Conservation (phyloP, 2,888 invertebrate species). For the Herminia tarsipennalis region DNA sequence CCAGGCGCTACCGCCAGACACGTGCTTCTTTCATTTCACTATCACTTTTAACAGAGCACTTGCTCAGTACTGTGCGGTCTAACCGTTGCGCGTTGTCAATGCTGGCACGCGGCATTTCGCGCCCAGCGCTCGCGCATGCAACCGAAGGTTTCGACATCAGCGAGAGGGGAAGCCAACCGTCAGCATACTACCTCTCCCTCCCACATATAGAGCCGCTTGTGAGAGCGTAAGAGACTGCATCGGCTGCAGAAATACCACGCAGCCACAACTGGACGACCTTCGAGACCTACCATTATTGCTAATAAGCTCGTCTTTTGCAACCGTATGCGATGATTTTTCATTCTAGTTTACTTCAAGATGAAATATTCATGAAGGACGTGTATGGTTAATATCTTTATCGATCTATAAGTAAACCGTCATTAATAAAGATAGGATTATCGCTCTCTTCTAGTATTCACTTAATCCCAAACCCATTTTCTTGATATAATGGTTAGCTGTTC, state of each 20-base stretch:
- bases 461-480: constrained; percentile 6
- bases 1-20: constrained; percentile 21
- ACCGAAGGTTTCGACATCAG: constrained; percentile 74
- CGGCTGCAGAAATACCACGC: constrained; percentile 52
- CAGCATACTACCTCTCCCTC: constrained; percentile 61
- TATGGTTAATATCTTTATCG: constrained; percentile 15
- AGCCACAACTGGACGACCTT: constrained; percentile 75
- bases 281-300: constrained; percentile 77
- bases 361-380: constrained; percentile 21
- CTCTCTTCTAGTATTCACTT: constrained; percentile 6
- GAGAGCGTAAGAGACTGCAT: constrained; percentile 50
- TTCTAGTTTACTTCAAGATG: constrained; percentile 61
- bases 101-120: constrained; percentile 50
- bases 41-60: constrained; percentile 69
- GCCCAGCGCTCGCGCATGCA: constrained; percentile 66
- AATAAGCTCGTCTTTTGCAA: constrained; percentile 78
- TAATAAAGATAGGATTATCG: background rate
- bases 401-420: background rate
- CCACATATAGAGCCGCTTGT: constrained; percentile 37
- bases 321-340: constrained; percentile 59
- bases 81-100: constrained; percentile 54
- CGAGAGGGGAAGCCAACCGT: constrained; percentile 62
- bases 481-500: background rate
- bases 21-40: constrained; percentile 58
- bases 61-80: constrained; percentile 60